Evolutionary conservation across 2,888 invertebrate genomes (phyloP), one percentile per base, ranked within the genome.

Genomic region (Lysandra coridon): DNA sequence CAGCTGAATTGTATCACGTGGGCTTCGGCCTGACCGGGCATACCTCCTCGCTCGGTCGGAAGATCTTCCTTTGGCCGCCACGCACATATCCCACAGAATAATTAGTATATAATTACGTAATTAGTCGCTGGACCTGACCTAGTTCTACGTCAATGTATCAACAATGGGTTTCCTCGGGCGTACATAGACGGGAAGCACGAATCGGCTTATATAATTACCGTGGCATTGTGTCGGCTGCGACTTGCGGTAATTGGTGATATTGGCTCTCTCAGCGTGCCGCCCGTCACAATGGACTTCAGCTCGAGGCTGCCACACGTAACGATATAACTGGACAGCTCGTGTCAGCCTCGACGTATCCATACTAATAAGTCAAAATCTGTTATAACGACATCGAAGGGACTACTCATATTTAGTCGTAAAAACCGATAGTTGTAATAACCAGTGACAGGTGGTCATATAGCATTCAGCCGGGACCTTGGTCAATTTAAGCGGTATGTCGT

Each of bases 221-320:
- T 23, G 17, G 33, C 75, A 74, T 53, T 76, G 76, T 57, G 76
- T 33, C 30, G 40, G 12, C 23, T 4, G 30, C 30, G 33, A 33
- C n/a, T 40, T 44, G 14, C 33, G 53, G 76, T 76, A 76, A 76
- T 76, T 76, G 53, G 14, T 33, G 49, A 53, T 76, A 76, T 76
- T 76, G 76, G 76, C 76, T 53, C 2, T 30, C 33, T 4, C 57
- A 76, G 76, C 33, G 17, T 57, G 33, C 1, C 57, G 57, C 17
- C 17, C 4, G 57, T 57, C 76, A 57, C 76, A 76, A 76, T 76
- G 57, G 53, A 33, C 33, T 30, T 44, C 14, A 49, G 44, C 23
- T 44, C 4, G 6, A 62, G 7, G 23, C n/a, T 7, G 23, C 62
- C 62, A 23, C 62, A 62, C 7, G 7, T 23, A 7, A 62, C n/a